Percentiles rank a stretch among this genome's conserved stretches.
Evolutionary conservation across 2,797 vertebrate species (phyloP).

Genomic region (Chromis chromis): DNA sequence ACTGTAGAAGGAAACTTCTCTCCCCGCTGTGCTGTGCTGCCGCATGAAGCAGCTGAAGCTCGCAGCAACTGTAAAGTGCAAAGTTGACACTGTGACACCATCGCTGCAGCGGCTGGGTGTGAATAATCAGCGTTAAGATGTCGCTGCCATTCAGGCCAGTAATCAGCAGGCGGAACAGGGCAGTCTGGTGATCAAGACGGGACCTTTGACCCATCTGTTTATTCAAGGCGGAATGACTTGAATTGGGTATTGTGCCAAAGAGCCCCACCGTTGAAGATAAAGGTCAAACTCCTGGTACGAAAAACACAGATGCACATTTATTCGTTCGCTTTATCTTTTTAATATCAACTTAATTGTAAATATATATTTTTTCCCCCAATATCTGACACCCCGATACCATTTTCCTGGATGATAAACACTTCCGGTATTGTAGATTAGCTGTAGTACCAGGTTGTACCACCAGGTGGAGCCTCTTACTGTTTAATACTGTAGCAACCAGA

Average conservation of each 20-base stretch:
- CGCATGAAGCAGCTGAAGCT: constrained; percentile 31
- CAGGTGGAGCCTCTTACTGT: too few species aligned
- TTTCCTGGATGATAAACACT: too few species aligned
- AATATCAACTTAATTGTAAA: too few species aligned
- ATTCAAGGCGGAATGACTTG: constrained; percentile 5
- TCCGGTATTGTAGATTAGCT: too few species aligned
- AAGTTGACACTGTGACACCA: constrained; percentile 23
- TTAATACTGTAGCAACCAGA: too few species aligned
- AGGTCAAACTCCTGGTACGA: neutral
- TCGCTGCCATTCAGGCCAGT: constrained; percentile 20
- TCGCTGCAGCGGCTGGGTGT: constrained; percentile 8
- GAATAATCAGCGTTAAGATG: constrained; percentile 54
- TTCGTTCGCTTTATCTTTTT: neutral
- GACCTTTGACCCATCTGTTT: neutral
- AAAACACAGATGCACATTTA: neutral
- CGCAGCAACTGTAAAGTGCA: constrained; percentile 33
- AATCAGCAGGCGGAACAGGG: constrained; percentile 8
- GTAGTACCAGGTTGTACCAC: too few species aligned
- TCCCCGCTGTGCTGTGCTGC: constrained; percentile 13
- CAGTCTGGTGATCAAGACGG: neutral
- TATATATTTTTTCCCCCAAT: too few species aligned
- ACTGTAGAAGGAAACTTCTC: constrained; percentile 36
- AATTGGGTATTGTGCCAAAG: neutral
- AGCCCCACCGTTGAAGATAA: neutral
- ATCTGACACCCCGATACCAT: too few species aligned